Evolutionary conservation across 2,888 invertebrate species (phyloP), one percentile per base, ranked within the genome.

Genomic region (Nezara viridula): DNA sequence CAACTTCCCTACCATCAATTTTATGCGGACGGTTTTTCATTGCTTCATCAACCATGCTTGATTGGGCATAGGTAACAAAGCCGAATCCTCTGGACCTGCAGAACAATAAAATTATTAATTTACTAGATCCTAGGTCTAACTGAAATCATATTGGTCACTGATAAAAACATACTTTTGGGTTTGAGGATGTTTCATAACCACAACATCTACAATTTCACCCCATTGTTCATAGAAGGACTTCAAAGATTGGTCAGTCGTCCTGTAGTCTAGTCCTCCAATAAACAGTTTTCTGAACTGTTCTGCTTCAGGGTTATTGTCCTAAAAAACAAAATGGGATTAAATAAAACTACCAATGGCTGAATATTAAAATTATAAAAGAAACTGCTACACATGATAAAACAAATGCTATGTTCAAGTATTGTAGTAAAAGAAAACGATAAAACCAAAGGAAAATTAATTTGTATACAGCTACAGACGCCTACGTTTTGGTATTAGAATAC

Each of bases 141-240:
- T 16, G 27, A 2, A 66, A n/a, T n/a, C 49, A 50, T 44, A n/a
- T 40, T 32, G 6, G 12, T 10, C 19, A 6, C 24, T 7, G 0
- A 86, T 44, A 24, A 44, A 10, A 77, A 86, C 88, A 60, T 86
- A 92, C 92, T 92, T 95, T 92, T 98, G 98, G 0, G 98, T 98
- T 92, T 96, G 96, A 0, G 98, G 97, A 92, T 98, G 98, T 92
- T 98, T 98, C 98, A 98, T 98, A 0, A 98, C 98, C 24, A 98
- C 98, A 16, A 98, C 98, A 93, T 98, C 98, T 0, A 98, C 98
- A 91, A 98, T 97, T 92, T 98, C 98, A 49, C 99, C 99, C 97
- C 98, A 99, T 95, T 98, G 96, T 92, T 98, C 97, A 93, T 98
- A 99, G 93, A 98, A 98, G 90, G 96, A 95, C 92, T 98, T 98